These are phyloP conservation scores for Phocides pigmalion DNA, from an alignment of 1,140 invertebrate genomes.

Conservation along the genomic window DNA sequence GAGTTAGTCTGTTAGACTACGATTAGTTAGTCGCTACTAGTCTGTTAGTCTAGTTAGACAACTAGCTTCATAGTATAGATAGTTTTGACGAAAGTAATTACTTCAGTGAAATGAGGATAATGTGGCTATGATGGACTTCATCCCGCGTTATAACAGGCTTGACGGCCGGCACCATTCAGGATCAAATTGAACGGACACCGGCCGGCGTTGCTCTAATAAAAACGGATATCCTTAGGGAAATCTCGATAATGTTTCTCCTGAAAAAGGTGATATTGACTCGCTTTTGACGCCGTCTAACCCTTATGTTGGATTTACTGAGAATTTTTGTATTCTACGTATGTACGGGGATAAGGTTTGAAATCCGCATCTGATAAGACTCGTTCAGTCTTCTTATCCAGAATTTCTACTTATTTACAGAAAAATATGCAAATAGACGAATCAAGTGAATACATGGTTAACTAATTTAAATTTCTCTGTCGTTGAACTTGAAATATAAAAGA, in stretches of 20 bases:
- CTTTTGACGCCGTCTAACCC: not conserved
- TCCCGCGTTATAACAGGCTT: conserved; percentile 12
- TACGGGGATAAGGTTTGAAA: not conserved
- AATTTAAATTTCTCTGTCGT: too few relatives aligned
- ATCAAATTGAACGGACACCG: conserved; percentile 45
- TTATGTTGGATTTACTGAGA: conserved; percentile 1
- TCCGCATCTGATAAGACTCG: too few relatives aligned
- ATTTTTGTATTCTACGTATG: not conserved
- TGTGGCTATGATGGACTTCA: not conserved
- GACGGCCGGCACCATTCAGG: conserved; percentile 39
- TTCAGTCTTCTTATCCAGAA: too few relatives aligned
- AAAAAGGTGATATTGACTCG: conserved; percentile 35
- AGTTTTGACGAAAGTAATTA: conserved; percentile 1
- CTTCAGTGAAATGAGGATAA: not conserved
- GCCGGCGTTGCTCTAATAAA: conserved; percentile 44
- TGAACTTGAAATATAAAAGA: too few relatives aligned
- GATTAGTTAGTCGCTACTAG: too few relatives aligned
- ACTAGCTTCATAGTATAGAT: too few relatives aligned
- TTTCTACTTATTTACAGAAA: too few relatives aligned
- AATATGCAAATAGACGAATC: too few relatives aligned
- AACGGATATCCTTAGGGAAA: conserved; percentile 51
- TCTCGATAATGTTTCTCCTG: conserved; percentile 45
- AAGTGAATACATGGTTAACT: too few relatives aligned
- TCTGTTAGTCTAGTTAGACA: too few relatives aligned
- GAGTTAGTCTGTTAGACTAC: too few relatives aligned